These are phyloP conservation scores for Cinara cedri DNA, from an alignment of 2,888 invertebrate species.

Conservation along the genomic window DNA sequence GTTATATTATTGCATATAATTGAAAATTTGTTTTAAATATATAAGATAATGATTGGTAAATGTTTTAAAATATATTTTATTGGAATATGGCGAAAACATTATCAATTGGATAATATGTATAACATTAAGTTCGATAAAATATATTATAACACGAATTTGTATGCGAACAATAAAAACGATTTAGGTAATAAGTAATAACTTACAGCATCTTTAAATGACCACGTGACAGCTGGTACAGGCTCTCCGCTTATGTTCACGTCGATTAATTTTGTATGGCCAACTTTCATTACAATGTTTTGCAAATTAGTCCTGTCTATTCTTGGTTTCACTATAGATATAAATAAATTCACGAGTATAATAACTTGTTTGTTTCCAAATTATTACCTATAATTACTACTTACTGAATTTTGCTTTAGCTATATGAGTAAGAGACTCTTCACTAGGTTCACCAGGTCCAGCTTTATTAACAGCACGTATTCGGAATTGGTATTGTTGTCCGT, in stretches of 20 bases:
- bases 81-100: no score
- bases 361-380: no score
- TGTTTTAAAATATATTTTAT: no score
- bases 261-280: conserved; percentile 83
- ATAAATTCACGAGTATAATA: no score
- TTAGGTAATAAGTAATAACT: no score
- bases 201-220: conserved; percentile 78
- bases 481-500: conserved; percentile 96
- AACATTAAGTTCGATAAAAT: no score
- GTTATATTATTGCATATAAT: not conserved
- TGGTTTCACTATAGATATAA: conserved; percentile 78
- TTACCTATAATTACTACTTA: conserved; percentile 65
- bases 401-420: conserved; percentile 86
- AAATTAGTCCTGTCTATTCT: conserved; percentile 90
- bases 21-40: no score
- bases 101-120: no score
- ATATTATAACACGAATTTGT: no score
- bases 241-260: conserved; percentile 92
- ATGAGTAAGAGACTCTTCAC: conserved; percentile 90
- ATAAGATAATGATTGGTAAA: no score
- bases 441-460: conserved; percentile 90
- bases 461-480: conserved; percentile 92
- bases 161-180: not conserved
- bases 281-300: conserved; percentile 82
- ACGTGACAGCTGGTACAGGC: conserved; percentile 89